Evolutionary conservation across 2,888 invertebrate genomes (phyloP).

Genomic region (Nyleta sp.): DNA sequence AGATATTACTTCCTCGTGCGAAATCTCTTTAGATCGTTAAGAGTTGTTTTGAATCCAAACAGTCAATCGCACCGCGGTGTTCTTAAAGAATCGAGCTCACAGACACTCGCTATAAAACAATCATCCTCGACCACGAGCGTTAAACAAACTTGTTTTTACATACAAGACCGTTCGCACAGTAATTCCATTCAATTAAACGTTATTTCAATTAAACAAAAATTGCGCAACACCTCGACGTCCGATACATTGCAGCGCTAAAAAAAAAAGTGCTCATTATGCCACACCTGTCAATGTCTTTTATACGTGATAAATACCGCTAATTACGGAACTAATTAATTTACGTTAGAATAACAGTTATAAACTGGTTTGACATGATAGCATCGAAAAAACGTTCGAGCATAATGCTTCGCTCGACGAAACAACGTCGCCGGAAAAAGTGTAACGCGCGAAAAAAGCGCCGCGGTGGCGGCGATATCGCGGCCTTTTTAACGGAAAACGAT

Average conservation of each 20-base stretch:
- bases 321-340: constrained; percentile 62
- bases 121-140: too few relatives aligned
- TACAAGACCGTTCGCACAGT: neutral
- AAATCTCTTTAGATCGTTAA: too few relatives aligned
- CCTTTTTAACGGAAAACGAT: neutral
- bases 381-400: constrained; percentile 39
- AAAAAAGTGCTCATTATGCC: constrained; percentile 47
- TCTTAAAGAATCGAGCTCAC: too few relatives aligned
- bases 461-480: neutral
- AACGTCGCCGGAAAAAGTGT: constrained; percentile 3
- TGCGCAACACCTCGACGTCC: constrained; percentile 3
- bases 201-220: constrained; percentile 38
- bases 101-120: too few relatives aligned
- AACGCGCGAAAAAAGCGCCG: neutral
- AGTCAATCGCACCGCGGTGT: too few relatives aligned
- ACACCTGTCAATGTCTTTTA: constrained; percentile 54
- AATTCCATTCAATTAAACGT: constrained; percentile 3
- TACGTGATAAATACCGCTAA: constrained; percentile 49
- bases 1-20: too few relatives aligned
- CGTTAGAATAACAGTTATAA: constrained; percentile 58
- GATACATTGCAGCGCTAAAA: neutral
- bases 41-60: too few relatives aligned
- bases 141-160: neutral
- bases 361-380: constrained; percentile 48
- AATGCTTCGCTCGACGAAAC: constrained; percentile 10